Percentiles rank a stretch among this genome's conserved stretches.
Evolutionary conservation across 2,888 invertebrate species (phyloP).

Genomic region (Eulithis prunata): DNA sequence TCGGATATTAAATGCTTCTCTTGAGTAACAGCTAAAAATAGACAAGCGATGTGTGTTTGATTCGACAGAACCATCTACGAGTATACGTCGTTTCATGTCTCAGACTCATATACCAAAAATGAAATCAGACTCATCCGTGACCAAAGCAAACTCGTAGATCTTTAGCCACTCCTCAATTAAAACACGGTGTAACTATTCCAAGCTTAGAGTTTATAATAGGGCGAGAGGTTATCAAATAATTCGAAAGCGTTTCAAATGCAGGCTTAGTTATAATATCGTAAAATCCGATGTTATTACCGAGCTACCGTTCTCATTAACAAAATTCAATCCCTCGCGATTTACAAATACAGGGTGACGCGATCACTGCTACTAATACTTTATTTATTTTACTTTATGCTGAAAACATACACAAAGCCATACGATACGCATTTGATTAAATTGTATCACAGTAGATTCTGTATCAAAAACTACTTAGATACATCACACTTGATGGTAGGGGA

Average conservation of each 20-base stretch:
- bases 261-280: conserved; percentile 54
- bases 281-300: conserved; percentile 55
- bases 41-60: background rate
- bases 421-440: too few relatives aligned
- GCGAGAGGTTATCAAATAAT: conserved; percentile 38
- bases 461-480: too few relatives aligned
- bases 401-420: too few relatives aligned
- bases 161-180: background rate
- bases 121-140: too few relatives aligned
- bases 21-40: background rate
- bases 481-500: too few relatives aligned
- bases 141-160: too few relatives aligned
- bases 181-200: background rate
- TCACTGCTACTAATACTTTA: background rate
- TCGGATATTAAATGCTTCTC: background rate
- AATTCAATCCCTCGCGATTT: conserved; percentile 51
- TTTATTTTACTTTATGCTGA: too few relatives aligned
- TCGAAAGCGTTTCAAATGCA: conserved; percentile 44
- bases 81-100: background rate
- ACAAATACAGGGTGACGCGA: conserved; percentile 47
- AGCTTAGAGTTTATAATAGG: conserved; percentile 29
- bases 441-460: too few relatives aligned
- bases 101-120: background rate
- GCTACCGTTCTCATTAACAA: conserved; percentile 57
- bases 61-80: background rate